phyloP scores from a whole-genome alignment of 2,797 vertebrate genomes.

The Acridotheres tristis region DNA sequence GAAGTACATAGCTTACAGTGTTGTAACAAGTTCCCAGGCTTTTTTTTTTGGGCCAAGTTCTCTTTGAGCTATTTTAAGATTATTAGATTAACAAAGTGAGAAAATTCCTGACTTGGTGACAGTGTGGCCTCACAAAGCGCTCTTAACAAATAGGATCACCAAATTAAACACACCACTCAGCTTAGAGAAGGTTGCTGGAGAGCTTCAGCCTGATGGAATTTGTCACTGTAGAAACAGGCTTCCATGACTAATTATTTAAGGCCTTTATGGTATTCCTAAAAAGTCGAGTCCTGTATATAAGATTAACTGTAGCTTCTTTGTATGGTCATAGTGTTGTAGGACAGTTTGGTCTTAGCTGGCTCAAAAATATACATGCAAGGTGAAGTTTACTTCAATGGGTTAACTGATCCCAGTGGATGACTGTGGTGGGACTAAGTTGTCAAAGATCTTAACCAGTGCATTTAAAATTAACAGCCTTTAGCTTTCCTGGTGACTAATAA shows the following conservation, averaged over 20 bases:
- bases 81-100: slow-evolving; percentile 40
- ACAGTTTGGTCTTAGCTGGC: not conserved
- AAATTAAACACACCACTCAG: slow-evolving; percentile 31
- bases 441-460: not conserved
- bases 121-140: not conserved
- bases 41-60: not conserved
- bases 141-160: slow-evolving; percentile 49
- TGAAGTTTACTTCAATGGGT: not conserved
- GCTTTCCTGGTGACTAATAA: slow-evolving; percentile 8
- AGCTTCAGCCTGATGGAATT: slow-evolving; percentile 22
- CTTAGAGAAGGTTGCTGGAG: not conserved
- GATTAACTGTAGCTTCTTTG: not conserved
- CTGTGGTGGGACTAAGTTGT: not conserved
- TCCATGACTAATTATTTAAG: slow-evolving; percentile 15
- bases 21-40: not conserved
- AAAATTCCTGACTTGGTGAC: slow-evolving; percentile 34
- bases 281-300: not conserved
- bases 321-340: not conserved
- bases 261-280: not conserved
- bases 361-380: not conserved
- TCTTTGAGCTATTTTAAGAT: slow-evolving; percentile 48
- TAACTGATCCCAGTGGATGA: not conserved
- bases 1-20: not conserved
- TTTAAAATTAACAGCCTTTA: not conserved
- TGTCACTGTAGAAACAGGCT: slow-evolving; percentile 2